Base-by-base conservation (phyloP, 2,888 invertebrate genomes). In the Odontomyia ornata region DNA sequence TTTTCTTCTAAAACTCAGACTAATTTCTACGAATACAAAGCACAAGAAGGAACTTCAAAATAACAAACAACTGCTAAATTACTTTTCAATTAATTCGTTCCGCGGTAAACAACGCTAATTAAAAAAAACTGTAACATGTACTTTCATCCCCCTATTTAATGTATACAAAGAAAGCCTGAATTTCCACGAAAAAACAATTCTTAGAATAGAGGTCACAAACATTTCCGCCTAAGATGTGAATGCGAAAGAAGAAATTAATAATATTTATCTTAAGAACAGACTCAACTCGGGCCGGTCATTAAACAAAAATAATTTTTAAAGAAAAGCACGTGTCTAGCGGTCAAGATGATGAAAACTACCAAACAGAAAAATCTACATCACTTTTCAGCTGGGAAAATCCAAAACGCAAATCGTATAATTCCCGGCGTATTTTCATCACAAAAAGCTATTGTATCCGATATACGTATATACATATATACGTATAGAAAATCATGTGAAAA, bases 141-240 rank as follows among this genome's bases (percentile, higher is more conserved):
- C n/a, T n/a, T n/a, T n/a, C n/a, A n/a, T n/a, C n/a, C n/a, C n/a
- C n/a, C n/a, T n/a, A n/a, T n/a, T n/a, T n/a, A n/a, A 36, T 36
- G 9, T 36, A 36, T 36, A 9, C 36, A 36, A 36, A 36, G 36
- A 36, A 5, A 36, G 36, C 9, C 36, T 36, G 36, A 36, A 36
- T 36, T 36, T 36, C 36, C 9, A 36, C 36, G 36, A 25, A 57
- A 56, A 65, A 28, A 56, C 57, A 57, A 76, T 52, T 56, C 76
- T 76, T 36, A 36, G 56, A 43, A 76, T 30, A 65, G n/a, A n/a
- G 67, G 69, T 69, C 67, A 67, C 5, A 76, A 56, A 56, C 65
- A 36, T 67, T 76, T 76, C 76, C 65, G 56, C 43, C 52, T 23
- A 13, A 60, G 18, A 23, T 52, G 18, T n/a, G 52, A 4, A 52